Conservation (phyloP, 2,888 invertebrate genomes). For the Esperia sulphurella region DNA sequence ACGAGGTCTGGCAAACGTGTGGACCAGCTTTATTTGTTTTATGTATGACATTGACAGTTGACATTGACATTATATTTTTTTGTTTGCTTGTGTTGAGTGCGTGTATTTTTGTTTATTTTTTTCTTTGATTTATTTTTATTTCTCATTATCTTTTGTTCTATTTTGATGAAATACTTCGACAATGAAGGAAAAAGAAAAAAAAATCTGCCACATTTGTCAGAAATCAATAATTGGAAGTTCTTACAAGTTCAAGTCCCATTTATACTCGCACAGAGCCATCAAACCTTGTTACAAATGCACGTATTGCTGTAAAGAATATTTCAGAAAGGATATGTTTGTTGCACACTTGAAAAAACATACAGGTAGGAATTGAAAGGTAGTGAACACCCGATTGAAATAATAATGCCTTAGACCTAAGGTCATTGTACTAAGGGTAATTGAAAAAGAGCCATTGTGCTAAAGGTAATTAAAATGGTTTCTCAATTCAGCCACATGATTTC, state of each 20-base stretch:
- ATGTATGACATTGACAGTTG: neutral
- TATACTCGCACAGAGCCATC: slow-evolving; percentile 44
- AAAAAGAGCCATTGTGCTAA: too few species aligned
- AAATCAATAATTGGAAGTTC: slow-evolving; percentile 34
- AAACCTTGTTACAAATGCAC: slow-evolving; percentile 39
- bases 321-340: slow-evolving; percentile 38
- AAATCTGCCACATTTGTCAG: slow-evolving; percentile 37
- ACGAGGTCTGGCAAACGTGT: too few species aligned
- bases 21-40: too few species aligned
- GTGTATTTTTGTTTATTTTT: slow-evolving; percentile 5
- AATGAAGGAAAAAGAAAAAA: slow-evolving; percentile 19
- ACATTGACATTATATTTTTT: neutral
- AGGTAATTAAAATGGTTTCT: too few species aligned
- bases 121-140: slow-evolving; percentile 10
- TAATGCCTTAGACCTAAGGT: too few species aligned
- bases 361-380: too few species aligned
- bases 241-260: slow-evolving; percentile 35
- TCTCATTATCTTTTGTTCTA: slow-evolving; percentile 4
- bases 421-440: too few species aligned
- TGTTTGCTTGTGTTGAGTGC: slow-evolving; percentile 5
- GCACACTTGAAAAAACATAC: slow-evolving; percentile 37
- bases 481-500: too few species aligned
- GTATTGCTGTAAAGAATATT: slow-evolving; percentile 44
- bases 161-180: slow-evolving; percentile 15
- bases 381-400: too few species aligned